A percentile compares a stretch with the other conserved stretches of the same genome.
These are phyloP conservation scores for Cyclina sinensis DNA, from an alignment of 1,140 invertebrate genomes.

Conservation along the genomic window DNA sequence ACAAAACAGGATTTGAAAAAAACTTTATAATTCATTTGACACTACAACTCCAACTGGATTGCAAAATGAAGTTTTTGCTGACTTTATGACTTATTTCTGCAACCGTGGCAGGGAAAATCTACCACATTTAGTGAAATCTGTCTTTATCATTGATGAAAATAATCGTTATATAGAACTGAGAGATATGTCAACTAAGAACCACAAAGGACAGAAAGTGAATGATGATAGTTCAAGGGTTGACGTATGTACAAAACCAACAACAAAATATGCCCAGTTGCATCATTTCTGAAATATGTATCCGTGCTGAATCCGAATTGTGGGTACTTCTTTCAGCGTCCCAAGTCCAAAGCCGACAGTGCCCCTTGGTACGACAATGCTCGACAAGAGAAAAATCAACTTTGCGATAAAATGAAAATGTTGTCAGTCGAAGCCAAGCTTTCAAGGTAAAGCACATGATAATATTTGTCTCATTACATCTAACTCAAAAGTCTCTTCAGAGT, in stretches of 20 bases:
- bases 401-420: constrained; percentile 36
- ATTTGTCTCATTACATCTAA: too few species aligned
- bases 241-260: neutral
- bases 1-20: constrained; percentile 40
- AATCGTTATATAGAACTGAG: constrained; percentile 17
- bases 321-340: constrained; percentile 29
- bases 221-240: constrained; percentile 11
- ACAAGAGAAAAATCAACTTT: neutral
- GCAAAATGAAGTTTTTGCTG: constrained; percentile 61
- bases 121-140: constrained; percentile 36
- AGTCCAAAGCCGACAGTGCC: neutral
- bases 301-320: constrained; percentile 12
- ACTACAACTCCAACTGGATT: constrained; percentile 25
- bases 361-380: constrained; percentile 9
- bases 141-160: constrained; percentile 48
- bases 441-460: too few species aligned
- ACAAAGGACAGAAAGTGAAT: constrained; percentile 25
- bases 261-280: neutral
- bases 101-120: constrained; percentile 62
- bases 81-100: constrained; percentile 63
- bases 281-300: constrained; percentile 29
- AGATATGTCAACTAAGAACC: constrained; percentile 48
- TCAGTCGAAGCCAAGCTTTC: neutral
- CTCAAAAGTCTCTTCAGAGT: too few species aligned
- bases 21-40: constrained; percentile 57